Base-by-base conservation (phyloP, 2,888 invertebrate genomes). In the Rhagonycha lutea region DNA sequence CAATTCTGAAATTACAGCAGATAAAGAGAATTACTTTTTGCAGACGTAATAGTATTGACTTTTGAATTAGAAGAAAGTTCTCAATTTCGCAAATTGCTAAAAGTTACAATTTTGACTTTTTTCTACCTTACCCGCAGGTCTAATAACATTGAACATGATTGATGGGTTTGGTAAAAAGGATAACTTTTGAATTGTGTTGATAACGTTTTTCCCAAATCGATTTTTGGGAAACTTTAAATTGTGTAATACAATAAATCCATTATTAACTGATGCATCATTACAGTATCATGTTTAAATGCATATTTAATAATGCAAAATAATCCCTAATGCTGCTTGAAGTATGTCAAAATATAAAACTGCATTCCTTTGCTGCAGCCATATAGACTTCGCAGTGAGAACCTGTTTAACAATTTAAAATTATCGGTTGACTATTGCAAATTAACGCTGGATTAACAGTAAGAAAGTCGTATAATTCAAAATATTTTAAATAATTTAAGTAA, bases 401-500 rank as follows among this genome's bases (percentile, higher is more conserved):
- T 83, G 85, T 85, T 85, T 84, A 83, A 83, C 84, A 84, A 84
- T 85, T 83, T 83, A 82, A 83, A 84, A 83, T 84, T 83, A 83
- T 83, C 81, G 82, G 82, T 82, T 83, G 81, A 83, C 83, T 82
- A 82, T 81, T 83, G 83, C 83, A 84, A 83, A 84, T 85, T 84
- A 83, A 81, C 82, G 78, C 76, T 80, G 82, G 79, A 81, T 76
- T 80, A 80, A 79, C 80, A 80, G 80, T 79, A 82, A 80, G 80
- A 80, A n/a, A 47, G n/a, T 47, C 47, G 63, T 26, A 65, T 65
- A 24, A 24, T 24, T 65, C 63, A 65, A 65, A 65, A 65, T 65
- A 65, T 26, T 23, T 47, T 47, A 47, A 47, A 47, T 47, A 47
- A 47, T 47, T 47, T 47, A 7, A n/a, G n/a, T n/a, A 7, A n/a